A percentile compares a stretch with the other conserved stretches of the same genome.
Conservation (phyloP, 2,888 invertebrate species). For the Cephus sareptanus region DNA sequence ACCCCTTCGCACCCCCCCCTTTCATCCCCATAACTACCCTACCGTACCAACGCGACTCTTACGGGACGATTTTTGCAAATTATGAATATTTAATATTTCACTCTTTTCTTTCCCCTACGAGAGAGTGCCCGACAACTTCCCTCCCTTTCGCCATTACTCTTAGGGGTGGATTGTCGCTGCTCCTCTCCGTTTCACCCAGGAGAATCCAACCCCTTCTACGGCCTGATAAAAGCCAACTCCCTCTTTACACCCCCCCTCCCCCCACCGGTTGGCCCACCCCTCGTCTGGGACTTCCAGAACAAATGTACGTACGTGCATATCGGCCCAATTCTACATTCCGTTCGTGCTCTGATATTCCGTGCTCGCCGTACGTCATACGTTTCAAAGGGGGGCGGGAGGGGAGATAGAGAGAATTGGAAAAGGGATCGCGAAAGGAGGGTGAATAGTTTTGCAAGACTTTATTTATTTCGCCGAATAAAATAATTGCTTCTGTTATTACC, state of each 20-base stretch:
- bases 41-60: not conserved
- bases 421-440: too few relatives aligned
- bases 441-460: too few relatives aligned
- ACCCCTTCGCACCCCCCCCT: constrained; percentile 15
- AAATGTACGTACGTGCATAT: constrained; percentile 22
- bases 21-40: not conserved
- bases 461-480: too few relatives aligned
- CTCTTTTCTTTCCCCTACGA: too few relatives aligned
- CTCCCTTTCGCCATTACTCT: not conserved
- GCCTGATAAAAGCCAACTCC: not conserved
- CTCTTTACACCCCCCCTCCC: not conserved
- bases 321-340: constrained; percentile 21
- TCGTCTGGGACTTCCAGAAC: constrained; percentile 12
- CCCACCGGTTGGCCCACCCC: not conserved
- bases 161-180: not conserved
- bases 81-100: constrained; percentile 21
- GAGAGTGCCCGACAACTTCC: too few relatives aligned
- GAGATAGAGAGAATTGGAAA: constrained; percentile 24
- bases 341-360: constrained; percentile 23
- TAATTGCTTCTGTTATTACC: too few relatives aligned
- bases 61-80: constrained; percentile 27
- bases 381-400: constrained; percentile 5
- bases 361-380: constrained; percentile 15
- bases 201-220: too few relatives aligned
- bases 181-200: too few relatives aligned